A percentile compares a stretch with the other conserved stretches of the same genome.
phyloP scores from a whole-genome alignment of 1,140 invertebrate genomes.

The Drosophila insularis region DNA sequence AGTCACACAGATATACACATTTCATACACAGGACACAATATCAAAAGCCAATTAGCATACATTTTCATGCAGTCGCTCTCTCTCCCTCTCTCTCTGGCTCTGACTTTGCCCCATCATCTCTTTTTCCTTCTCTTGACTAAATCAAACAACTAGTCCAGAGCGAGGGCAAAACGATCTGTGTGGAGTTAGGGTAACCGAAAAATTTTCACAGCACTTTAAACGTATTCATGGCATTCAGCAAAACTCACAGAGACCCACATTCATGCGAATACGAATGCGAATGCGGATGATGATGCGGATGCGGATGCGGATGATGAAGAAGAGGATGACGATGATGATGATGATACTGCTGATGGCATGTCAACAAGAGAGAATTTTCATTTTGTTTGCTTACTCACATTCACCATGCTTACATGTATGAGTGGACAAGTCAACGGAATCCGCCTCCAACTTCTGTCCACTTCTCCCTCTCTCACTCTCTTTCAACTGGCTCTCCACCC shows the following conservation, averaged over 20 bases:
- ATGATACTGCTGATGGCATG: constrained; percentile 56
- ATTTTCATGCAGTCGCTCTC: constrained; percentile 49
- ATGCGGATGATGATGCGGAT: constrained; percentile 22
- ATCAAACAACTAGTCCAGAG: constrained; percentile 59
- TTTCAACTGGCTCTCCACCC: background rate
- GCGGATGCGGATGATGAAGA: constrained; percentile 38
- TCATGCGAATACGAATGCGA: constrained; percentile 10
- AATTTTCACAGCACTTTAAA: constrained; percentile 73
- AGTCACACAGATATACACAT: constrained; percentile 11
- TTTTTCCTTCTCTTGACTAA: constrained; percentile 29
- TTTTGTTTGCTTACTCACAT: constrained; percentile 71
- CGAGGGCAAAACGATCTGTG: background rate
- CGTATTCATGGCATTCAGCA: constrained; percentile 59
- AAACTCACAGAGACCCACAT: constrained; percentile 11
- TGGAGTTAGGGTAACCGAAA: constrained; percentile 39
- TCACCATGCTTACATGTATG: constrained; percentile 26
- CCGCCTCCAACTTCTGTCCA: constrained; percentile 20
- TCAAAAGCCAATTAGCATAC: constrained; percentile 81
- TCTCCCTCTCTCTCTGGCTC: background rate
- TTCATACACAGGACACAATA: constrained; percentile 52
- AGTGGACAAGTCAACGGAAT: constrained; percentile 70
- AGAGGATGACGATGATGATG: constrained; percentile 17
- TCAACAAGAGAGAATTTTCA: constrained; percentile 72
- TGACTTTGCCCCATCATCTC: background rate
- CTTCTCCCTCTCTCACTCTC: constrained; percentile 22